These are phyloP conservation scores for Falco berigora DNA, from an alignment of 2,797 vertebrate genomes.

Conservation along the genomic window DNA sequence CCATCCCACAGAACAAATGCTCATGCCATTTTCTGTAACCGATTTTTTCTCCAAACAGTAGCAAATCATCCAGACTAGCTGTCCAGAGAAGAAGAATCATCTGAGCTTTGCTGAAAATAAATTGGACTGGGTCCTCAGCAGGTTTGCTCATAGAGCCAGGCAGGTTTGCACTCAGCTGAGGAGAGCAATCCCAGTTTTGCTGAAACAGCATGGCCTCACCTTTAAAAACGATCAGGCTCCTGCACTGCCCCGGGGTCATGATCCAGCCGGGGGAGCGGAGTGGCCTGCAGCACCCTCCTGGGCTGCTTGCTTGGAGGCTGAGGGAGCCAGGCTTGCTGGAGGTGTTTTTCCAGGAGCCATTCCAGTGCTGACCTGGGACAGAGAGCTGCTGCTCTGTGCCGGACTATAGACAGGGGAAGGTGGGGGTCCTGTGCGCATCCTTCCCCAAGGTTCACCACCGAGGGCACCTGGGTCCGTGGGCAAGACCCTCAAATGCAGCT, in stretches of 20 bases:
- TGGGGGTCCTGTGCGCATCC: not conserved
- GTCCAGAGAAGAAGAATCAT: not conserved
- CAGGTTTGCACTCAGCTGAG: not conserved
- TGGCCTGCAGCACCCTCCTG: not conserved
- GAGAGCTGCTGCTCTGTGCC: not conserved
- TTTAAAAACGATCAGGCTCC: not conserved
- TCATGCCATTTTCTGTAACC: not conserved
- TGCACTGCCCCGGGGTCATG: rapidly evolving
- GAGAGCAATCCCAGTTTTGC: not conserved
- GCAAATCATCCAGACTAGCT: not conserved
- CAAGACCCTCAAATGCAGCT: not conserved
- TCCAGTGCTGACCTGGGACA: not conserved
- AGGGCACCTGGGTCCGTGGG: not conserved
- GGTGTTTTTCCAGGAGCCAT: not conserved
- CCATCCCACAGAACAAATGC: not conserved
- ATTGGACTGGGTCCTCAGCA: not conserved
- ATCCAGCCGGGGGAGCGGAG: not conserved
- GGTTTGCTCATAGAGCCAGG: not conserved
- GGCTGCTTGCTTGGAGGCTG: not conserved
- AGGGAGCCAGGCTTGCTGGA: not conserved
- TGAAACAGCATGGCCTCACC: not conserved
- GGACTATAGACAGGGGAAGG: not conserved
- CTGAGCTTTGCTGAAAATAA: not conserved
- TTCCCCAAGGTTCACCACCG: not conserved
- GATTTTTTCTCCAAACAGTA: not conserved